These are phyloP conservation scores for Reticulitermes lucifugus DNA, from an alignment of 2,888 invertebrate genomes.

Conservation along the genomic window DNA sequence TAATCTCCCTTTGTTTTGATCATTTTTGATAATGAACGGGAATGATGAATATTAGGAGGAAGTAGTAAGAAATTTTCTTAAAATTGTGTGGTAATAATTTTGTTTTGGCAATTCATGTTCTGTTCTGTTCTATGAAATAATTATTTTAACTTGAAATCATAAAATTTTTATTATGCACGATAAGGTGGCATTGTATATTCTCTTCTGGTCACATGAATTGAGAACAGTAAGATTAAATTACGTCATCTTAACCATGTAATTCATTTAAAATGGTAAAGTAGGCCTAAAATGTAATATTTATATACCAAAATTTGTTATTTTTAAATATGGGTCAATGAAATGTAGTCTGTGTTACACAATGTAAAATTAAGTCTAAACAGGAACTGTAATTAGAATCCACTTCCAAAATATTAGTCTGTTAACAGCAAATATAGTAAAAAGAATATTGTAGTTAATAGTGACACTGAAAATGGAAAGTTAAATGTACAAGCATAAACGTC, in stretches of 20 bases:
- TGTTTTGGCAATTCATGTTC: no score
- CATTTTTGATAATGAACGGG: no score
- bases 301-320: not conserved
- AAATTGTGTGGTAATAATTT: no score
- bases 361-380: not conserved
- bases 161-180: no score
- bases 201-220: no score
- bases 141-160: no score
- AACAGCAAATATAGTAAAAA: not conserved
- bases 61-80: no score
- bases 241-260: not conserved
- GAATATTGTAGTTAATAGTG: slow-evolving; percentile 15
- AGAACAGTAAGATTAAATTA: not conserved
- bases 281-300: not conserved
- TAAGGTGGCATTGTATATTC: no score
- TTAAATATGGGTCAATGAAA: not conserved
- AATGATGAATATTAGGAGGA: no score
- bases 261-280: not conserved
- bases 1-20: no score
- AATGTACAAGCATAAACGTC: slow-evolving; percentile 12
- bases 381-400: not conserved
- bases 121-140: no score
- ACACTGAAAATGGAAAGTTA: not conserved
- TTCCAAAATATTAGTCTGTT: not conserved
- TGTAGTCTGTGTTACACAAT: not conserved